Percentiles rank a stretch among this genome's conserved stretches.
phyloP scores from a whole-genome alignment of 2,888 invertebrate species.

The Drosophila maculinotata region DNA sequence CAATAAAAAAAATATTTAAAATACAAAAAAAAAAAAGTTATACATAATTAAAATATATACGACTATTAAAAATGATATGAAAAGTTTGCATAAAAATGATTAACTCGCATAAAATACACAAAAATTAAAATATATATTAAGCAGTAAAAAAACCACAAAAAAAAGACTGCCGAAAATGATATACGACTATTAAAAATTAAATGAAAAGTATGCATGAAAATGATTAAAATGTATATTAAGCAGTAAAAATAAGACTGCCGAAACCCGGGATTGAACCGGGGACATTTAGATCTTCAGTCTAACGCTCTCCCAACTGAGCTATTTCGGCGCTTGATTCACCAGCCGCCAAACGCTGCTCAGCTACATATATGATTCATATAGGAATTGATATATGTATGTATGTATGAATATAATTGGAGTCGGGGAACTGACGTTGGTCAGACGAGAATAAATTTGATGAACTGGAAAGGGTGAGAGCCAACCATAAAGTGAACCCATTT shows the following conservation, averaged over 20 bases:
- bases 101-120: too few relatives aligned
- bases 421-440: conserved; percentile 16
- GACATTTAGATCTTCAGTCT: conserved; percentile 92
- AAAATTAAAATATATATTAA: too few relatives aligned
- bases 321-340: conserved; percentile 87
- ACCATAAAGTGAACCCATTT: too few relatives aligned
- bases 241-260: conserved; percentile 85
- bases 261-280: conserved; percentile 91
- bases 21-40: too few relatives aligned
- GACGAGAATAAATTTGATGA: conserved; percentile 21
- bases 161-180: too few relatives aligned
- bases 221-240: too few relatives aligned
- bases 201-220: too few relatives aligned
- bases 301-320: conserved; percentile 93
- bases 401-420: not conserved
- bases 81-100: too few relatives aligned
- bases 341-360: not conserved
- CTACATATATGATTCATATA: conserved; percentile 14
- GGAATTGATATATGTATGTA: not conserved
- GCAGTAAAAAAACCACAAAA: not conserved
- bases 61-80: not conserved
- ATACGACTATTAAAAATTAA: not conserved
- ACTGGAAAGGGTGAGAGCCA: too few relatives aligned
- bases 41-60: too few relatives aligned
- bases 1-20: not conserved